Conservation (phyloP, 2,888 invertebrate species). For the Lapara coniferarum region DNA sequence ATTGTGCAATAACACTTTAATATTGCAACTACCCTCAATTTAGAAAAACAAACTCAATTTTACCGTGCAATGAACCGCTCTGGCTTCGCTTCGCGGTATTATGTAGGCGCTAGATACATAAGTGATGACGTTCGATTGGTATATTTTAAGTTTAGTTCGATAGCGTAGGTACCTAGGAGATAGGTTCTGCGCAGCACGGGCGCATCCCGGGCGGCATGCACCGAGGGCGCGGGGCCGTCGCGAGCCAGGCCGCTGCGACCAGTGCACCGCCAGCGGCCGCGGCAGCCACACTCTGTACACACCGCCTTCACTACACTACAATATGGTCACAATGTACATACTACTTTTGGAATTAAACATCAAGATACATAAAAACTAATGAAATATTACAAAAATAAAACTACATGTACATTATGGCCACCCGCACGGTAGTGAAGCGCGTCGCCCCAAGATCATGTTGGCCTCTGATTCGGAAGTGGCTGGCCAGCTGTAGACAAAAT, state of each 20-base stretch:
- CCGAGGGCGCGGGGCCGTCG: background rate
- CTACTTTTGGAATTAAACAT: too few relatives aligned
- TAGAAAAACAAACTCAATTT: too few relatives aligned
- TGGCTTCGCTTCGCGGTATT: background rate
- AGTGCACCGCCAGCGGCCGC: background rate
- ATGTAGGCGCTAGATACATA: background rate
- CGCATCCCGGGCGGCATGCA: background rate
- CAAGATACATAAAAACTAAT: too few relatives aligned
- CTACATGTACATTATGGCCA: too few relatives aligned
- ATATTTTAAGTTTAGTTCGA: conserved; percentile 9
- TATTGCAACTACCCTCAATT: background rate
- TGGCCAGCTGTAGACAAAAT: too few relatives aligned
- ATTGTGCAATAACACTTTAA: background rate
- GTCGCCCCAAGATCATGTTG: too few relatives aligned
- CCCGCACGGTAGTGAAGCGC: too few relatives aligned
- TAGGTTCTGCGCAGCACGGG: conserved; percentile 10
- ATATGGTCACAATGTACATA: background rate
- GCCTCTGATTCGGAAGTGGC: too few relatives aligned
- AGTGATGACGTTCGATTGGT: conserved; percentile 24
- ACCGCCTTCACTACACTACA: background rate
- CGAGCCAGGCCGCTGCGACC: background rate
- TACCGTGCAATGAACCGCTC: background rate
- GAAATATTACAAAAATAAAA: too few relatives aligned
- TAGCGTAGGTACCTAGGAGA: conserved; percentile 14
- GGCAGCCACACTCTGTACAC: background rate